Conservation (phyloP, 2,797 vertebrate genomes). For the Platalea minor region DNA sequence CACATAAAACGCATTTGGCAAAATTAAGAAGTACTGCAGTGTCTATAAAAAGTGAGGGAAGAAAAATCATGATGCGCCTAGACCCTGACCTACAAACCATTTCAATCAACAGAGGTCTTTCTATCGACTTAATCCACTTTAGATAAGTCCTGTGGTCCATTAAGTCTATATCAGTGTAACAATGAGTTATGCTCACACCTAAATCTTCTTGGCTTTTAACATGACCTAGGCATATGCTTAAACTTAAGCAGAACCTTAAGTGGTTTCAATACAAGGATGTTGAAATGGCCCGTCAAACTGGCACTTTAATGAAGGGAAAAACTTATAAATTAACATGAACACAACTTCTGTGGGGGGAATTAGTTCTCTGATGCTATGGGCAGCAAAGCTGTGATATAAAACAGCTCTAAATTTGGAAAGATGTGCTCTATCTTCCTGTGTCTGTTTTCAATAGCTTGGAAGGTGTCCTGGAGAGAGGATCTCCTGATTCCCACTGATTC, state of each 20-base stretch:
- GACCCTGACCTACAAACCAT: not conserved
- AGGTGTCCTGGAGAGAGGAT: not conserved
- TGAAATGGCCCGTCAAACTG: not conserved
- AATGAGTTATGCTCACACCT: not conserved
- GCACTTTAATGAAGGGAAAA: not conserved
- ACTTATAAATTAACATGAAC: not conserved
- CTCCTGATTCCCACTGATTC: not conserved
- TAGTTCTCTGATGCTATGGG: not conserved
- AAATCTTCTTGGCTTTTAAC: not conserved
- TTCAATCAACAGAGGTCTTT: not conserved
- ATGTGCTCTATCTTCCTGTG: not conserved
- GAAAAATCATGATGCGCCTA: not conserved
- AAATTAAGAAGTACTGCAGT: not conserved
- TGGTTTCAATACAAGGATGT: not conserved
- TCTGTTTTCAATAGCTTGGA: not conserved
- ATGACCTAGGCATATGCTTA: not conserved
- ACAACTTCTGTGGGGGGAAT: not conserved
- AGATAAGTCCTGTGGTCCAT: not conserved
- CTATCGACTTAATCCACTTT: not conserved
- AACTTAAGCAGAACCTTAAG: not conserved
- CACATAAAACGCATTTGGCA: not conserved
- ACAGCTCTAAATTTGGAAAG: not conserved
- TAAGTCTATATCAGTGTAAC: not conserved
- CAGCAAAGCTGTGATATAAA: not conserved
- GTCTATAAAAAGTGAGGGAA: not conserved